Percentiles rank a stretch among this genome's conserved stretches.
phyloP scores from a whole-genome alignment of 2,888 invertebrate genomes.

The Drosophila stalkeri region DNA sequence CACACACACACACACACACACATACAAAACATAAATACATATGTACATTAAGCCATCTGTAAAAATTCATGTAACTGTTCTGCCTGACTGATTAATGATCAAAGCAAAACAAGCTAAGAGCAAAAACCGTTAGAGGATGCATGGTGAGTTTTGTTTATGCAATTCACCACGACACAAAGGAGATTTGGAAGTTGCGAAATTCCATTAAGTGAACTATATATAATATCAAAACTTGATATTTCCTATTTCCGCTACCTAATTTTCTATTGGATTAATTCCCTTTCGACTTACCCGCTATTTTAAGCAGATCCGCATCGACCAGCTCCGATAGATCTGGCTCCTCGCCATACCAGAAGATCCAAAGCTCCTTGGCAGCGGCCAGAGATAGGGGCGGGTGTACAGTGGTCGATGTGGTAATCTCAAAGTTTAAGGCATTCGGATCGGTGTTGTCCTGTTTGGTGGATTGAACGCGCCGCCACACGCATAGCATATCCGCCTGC shows the following conservation, averaged over 20 bases:
- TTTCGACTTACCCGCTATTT: slow-evolving; percentile 91
- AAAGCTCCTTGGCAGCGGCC: slow-evolving; percentile 97
- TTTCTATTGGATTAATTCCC: neutral
- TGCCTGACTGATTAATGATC: neutral
- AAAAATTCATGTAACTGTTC: slow-evolving; percentile 3
- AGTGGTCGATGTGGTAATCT: slow-evolving; percentile 85
- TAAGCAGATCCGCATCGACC: slow-evolving; percentile 93
- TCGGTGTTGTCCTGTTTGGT: slow-evolving; percentile 86
- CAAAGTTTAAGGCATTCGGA: slow-evolving; percentile 86
- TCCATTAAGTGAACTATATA: neutral
- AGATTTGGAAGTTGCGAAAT: neutral
- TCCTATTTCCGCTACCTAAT: neutral
- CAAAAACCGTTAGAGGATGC: neutral
- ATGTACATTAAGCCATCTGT: neutral
- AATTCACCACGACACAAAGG: neutral
- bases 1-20: neutral
- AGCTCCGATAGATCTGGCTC: slow-evolving; percentile 95
- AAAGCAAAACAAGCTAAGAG: neutral
- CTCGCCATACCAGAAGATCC: slow-evolving; percentile 99
- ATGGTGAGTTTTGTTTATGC: neutral
- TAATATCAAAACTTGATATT: neutral
- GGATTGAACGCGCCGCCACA: slow-evolving; percentile 96
- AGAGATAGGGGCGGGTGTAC: slow-evolving; percentile 92
- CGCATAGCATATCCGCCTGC: slow-evolving; percentile 97
- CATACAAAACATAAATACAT: neutral